A percentile compares a stretch with the other conserved stretches of the same genome.
Evolutionary conservation across 1,140 invertebrate species (phyloP).

Genomic region (Grapholita molesta): DNA sequence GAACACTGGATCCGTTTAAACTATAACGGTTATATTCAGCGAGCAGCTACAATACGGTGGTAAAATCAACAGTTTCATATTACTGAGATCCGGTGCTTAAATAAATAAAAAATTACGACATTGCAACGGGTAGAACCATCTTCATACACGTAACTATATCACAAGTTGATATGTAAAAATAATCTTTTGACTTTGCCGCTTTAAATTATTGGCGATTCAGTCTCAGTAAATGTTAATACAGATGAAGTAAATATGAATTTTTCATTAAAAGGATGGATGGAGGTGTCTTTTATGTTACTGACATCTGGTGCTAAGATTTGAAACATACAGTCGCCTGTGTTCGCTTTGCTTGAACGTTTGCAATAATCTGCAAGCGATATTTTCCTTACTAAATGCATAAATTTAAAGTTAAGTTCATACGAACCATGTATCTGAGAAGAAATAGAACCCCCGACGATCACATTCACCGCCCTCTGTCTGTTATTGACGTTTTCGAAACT

Average conservation of each 20-base stretch:
- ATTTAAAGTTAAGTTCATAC: background rate
- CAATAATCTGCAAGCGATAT: too few species aligned
- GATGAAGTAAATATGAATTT: too few species aligned
- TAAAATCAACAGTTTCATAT: conserved; percentile 41
- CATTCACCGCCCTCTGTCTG: background rate
- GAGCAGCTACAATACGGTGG: conserved; percentile 26
- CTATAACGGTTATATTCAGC: conserved; percentile 32
- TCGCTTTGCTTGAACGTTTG: too few species aligned
- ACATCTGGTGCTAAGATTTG: too few species aligned
- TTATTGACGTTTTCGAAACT: background rate
- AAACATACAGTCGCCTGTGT: too few species aligned
- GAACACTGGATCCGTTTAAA: conserved; percentile 21
- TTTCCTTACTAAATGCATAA: background rate
- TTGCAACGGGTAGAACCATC: conserved; percentile 14
- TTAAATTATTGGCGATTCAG: too few species aligned
- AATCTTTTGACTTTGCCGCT: too few species aligned
- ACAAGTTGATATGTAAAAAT: too few species aligned
- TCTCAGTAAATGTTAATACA: too few species aligned
- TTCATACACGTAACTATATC: background rate
- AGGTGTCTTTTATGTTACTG: too few species aligned
- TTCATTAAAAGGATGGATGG: too few species aligned
- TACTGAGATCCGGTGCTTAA: conserved; percentile 43
- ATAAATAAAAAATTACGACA: conserved; percentile 23
- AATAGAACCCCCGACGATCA: background rate
- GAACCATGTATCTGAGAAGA: background rate